phyloP scores from a whole-genome alignment of 1,140 invertebrate species.

The Aphaenogaster ashmeadi region DNA sequence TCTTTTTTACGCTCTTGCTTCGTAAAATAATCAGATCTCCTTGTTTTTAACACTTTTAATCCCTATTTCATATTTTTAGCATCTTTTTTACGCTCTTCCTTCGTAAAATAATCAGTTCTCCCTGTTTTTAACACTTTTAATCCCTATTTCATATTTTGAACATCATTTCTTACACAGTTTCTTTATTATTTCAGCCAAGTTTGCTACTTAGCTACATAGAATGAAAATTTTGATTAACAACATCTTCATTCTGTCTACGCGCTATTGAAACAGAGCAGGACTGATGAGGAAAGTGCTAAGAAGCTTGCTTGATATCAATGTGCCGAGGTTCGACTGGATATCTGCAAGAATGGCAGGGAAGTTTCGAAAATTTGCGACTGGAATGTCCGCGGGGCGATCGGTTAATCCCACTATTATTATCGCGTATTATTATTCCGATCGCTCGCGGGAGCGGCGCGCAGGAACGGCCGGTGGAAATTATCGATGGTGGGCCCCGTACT shows the following conservation, averaged over 20 bases:
- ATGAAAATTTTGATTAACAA: background rate
- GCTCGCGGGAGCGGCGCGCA: conserved; percentile 9
- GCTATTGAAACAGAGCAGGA: background rate
- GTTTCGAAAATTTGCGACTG: background rate
- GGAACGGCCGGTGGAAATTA: conserved; percentile 58
- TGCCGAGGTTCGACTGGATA: background rate
- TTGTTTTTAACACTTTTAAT: background rate
- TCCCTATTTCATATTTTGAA: no score
- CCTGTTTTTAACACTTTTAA: no score
- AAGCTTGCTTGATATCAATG: background rate
- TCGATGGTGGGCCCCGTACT: background rate
- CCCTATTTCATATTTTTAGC: background rate
- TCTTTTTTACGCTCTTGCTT: background rate
- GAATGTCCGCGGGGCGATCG: conserved; percentile 10
- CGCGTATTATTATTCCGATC: conserved; percentile 40
- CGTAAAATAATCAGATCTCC: background rate
- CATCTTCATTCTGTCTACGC: background rate
- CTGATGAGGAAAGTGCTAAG: background rate
- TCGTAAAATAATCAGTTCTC: background rate
- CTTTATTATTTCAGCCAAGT: background rate
- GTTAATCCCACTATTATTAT: conserved; percentile 57
- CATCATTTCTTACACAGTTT: no score
- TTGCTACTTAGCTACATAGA: background rate
- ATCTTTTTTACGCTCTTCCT: background rate
- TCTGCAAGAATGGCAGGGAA: background rate